Evolutionary conservation across 2,888 invertebrate species (phyloP).

Genomic region (Drosophila nr. perissopoda): DNA sequence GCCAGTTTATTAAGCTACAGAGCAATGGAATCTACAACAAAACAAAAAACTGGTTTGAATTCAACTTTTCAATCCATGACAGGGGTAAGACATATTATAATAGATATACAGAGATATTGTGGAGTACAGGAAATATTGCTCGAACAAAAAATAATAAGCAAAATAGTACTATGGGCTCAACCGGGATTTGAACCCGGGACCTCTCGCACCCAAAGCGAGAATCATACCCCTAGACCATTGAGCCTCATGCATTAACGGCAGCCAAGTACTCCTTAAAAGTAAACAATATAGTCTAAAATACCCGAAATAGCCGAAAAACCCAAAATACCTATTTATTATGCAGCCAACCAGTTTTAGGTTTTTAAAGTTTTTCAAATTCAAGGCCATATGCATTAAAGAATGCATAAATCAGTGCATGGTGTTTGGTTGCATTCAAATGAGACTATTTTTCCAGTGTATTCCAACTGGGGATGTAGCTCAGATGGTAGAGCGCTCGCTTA

Average conservation of each 20-base stretch:
- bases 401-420: constrained; percentile 10
- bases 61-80: background rate
- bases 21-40: background rate
- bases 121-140: background rate
- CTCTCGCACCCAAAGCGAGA: constrained; percentile 88
- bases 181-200: constrained; percentile 88
- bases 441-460: fast-evolving
- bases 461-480: constrained; percentile 85
- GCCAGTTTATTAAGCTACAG: background rate
- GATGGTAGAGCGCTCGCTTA: constrained; percentile 85
- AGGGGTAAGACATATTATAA: too few relatives aligned
- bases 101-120: background rate
- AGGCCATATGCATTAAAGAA: constrained; percentile 26
- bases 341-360: constrained; percentile 47
- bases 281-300: background rate
- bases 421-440: constrained; percentile 17
- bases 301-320: constrained; percentile 16
- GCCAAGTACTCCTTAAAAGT: constrained; percentile 18
- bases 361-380: constrained; percentile 13
- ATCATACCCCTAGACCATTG: constrained; percentile 88
- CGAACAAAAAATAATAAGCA: background rate
- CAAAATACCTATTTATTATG: constrained; percentile 35
- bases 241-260: constrained; percentile 62
- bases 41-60: constrained; percentile 26
- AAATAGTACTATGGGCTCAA: constrained; percentile 84